Evolutionary conservation across 2,888 invertebrate genomes (phyloP).

Genomic region (Spisula subtruncata): DNA sequence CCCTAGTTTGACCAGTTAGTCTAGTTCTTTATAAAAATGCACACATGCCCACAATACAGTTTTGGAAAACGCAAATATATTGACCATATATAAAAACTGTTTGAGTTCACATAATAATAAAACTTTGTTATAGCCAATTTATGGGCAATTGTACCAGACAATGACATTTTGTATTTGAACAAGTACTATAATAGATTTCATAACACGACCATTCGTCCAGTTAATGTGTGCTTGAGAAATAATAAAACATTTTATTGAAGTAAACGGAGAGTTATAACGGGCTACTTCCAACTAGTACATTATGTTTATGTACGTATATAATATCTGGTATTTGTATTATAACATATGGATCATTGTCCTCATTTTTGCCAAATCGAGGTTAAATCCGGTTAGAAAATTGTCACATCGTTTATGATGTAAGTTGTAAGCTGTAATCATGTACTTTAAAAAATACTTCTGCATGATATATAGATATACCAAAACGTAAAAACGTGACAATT

Average conservation of each 20-base stretch:
- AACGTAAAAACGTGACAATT: too few relatives aligned
- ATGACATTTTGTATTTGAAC: slow-evolving; percentile 30
- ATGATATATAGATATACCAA: too few relatives aligned
- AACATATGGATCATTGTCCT: not conserved
- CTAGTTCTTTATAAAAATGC: too few relatives aligned
- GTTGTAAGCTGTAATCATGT: too few relatives aligned
- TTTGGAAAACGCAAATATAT: not conserved
- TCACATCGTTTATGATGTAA: too few relatives aligned
- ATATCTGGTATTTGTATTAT: not conserved
- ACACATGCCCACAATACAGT: too few relatives aligned
- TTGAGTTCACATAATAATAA: slow-evolving; percentile 28
- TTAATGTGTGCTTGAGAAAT: slow-evolving; percentile 32
- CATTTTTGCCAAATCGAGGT: not conserved
- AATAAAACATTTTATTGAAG: slow-evolving; percentile 32
- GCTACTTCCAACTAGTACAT: not conserved
- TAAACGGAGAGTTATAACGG: not conserved
- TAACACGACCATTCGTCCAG: not conserved
- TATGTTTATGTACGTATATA: not conserved
- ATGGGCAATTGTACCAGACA: slow-evolving; percentile 8
- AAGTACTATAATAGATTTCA: not conserved
- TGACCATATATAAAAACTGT: not conserved
- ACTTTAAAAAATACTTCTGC: too few relatives aligned
- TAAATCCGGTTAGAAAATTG: not conserved
- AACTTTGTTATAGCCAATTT: slow-evolving; percentile 17
- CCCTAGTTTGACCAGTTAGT: too few relatives aligned